Evolutionary conservation across 2,797 vertebrate genomes (phyloP).

Genomic region (Centroberyx gerrardi): DNA sequence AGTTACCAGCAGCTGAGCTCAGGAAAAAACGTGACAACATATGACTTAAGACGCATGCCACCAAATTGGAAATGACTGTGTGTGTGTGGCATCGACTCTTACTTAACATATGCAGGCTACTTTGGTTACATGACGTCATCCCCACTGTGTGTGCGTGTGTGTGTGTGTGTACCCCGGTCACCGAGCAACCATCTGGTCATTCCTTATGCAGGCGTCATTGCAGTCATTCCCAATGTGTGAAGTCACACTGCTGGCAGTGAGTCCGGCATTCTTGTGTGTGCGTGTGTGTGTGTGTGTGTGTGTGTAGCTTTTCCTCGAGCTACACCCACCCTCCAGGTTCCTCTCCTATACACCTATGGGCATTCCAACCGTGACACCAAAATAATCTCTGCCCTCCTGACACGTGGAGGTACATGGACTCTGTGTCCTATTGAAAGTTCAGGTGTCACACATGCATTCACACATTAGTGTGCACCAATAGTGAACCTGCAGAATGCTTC

Average conservation of each 20-base stretch:
- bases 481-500: conserved; percentile 17
- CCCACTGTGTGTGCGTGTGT: conserved; percentile 39
- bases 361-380: conserved; percentile 41
- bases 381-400: conserved; percentile 53
- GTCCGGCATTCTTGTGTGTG: conserved; percentile 61
- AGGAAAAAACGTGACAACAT: conserved; percentile 6
- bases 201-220: conserved; percentile 74
- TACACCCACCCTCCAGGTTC: conserved; percentile 19
- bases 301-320: conserved; percentile 8
- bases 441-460: conserved; percentile 39
- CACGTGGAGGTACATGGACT: conserved; percentile 5
- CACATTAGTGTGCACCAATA: conserved; percentile 8
- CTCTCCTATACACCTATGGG: conserved; percentile 38
- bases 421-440: conserved; percentile 54
- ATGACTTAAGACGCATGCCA: conserved; percentile 39
- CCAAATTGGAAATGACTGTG: conserved; percentile 34
- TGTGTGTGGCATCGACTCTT: conserved; percentile 39
- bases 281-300: conserved; percentile 7
- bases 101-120: conserved; percentile 30
- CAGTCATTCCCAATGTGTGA: conserved; percentile 79
- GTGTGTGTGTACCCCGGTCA: conserved; percentile 67
- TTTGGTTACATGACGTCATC: conserved; percentile 59
- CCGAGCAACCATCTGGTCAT: conserved; percentile 78
- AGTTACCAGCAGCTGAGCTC: conserved; percentile 24
- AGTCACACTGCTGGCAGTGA: conserved; percentile 77